Percentiles rank a stretch among this genome's conserved stretches.
Conservation (phyloP, 2,797 vertebrate species). For the Furcifer pardalis region DNA sequence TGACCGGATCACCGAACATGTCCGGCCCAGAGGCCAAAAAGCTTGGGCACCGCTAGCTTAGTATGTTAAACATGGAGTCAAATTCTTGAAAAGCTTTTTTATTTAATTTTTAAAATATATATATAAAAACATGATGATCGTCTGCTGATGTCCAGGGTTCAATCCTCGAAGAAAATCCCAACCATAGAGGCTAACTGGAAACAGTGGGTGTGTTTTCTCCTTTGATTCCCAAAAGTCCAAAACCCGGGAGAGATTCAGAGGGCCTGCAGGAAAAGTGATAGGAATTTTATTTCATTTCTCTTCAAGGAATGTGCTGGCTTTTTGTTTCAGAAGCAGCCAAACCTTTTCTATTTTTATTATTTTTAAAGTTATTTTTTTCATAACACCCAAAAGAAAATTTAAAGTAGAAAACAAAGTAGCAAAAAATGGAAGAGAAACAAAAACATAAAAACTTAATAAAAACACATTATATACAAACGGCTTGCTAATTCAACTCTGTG, state of each 20-base stretch:
- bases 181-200: constrained; percentile 1
- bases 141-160: constrained; percentile 36
- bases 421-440: too few relatives aligned
- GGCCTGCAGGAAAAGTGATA: constrained; percentile 63
- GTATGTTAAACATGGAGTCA: constrained; percentile 11
- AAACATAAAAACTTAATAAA: too few relatives aligned
- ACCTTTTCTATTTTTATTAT: too few relatives aligned
- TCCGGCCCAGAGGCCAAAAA: too few relatives aligned
- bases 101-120: constrained; percentile 24
- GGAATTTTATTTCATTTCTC: constrained; percentile 21
- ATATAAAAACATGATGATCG: constrained; percentile 31
- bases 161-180: not conserved
- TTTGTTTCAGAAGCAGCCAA: too few relatives aligned
- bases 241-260: constrained; percentile 53
- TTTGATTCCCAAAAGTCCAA: constrained; percentile 77
- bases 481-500: too few relatives aligned
- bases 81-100: not conserved
- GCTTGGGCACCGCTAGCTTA: too few relatives aligned
- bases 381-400: too few relatives aligned
- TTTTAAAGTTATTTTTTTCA: too few relatives aligned
- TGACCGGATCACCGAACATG: too few relatives aligned
- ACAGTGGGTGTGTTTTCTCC: constrained; percentile 19
- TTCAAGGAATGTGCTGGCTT: not conserved
- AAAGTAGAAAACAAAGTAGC: too few relatives aligned
- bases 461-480: too few relatives aligned